phyloP scores from a whole-genome alignment of 2,888 invertebrate genomes.

The Eurytoma adleriae region DNA sequence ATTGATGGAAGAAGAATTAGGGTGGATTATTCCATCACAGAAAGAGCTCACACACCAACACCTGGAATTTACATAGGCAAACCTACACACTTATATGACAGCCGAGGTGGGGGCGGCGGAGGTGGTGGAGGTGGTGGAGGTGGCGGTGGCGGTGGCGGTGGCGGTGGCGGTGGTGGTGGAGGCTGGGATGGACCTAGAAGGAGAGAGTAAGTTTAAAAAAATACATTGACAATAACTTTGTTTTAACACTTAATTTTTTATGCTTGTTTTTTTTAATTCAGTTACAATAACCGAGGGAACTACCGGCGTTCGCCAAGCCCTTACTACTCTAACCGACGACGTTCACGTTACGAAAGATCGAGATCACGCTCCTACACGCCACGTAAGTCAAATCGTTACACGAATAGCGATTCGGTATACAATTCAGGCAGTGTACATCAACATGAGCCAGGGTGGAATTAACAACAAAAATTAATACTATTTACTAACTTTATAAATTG shows the following conservation, averaged over 20 bases:
- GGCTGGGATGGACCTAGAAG: slow-evolving; percentile 70
- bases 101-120: slow-evolving; percentile 67
- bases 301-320: slow-evolving; percentile 85
- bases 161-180: slow-evolving; percentile 72
- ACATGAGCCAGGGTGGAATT: slow-evolving; percentile 64
- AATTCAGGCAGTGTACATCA: slow-evolving; percentile 68
- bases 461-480: slow-evolving; percentile 41
- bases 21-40: slow-evolving; percentile 97
- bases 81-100: slow-evolving; percentile 81
- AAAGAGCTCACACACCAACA: slow-evolving; percentile 97
- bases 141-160: slow-evolving; percentile 70
- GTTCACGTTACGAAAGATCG: slow-evolving; percentile 84
- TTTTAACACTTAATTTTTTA: background rate
- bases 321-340: slow-evolving; percentile 81
- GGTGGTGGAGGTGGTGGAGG: slow-evolving; percentile 76
- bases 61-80: slow-evolving; percentile 98
- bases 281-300: slow-evolving; percentile 77
- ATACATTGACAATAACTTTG: background rate
- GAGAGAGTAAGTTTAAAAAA: slow-evolving; percentile 76
- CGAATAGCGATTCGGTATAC: slow-evolving; percentile 61
- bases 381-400: slow-evolving; percentile 81
- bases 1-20: slow-evolving; percentile 95
- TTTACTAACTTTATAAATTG: slow-evolving; percentile 52
- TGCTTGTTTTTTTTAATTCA: slow-evolving; percentile 62
- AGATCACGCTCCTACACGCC: slow-evolving; percentile 87